phyloP scores from a whole-genome alignment of 2,888 invertebrate genomes.

The Trachelus tabidus region DNA sequence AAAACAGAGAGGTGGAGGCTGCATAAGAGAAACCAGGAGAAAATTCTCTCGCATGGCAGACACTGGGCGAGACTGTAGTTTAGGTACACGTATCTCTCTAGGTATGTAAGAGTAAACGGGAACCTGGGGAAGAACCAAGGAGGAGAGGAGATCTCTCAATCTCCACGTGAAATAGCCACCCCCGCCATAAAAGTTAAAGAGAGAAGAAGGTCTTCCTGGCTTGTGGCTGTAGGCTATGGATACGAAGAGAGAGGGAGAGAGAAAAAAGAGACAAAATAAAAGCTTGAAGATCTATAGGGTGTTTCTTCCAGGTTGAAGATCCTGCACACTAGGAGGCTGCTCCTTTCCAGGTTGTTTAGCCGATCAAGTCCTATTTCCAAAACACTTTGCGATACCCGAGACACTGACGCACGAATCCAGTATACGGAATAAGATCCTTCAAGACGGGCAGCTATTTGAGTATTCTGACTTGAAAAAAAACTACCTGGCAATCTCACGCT shows the following conservation, averaged over 20 bases:
- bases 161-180: constrained; percentile 20
- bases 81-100: too few relatives aligned
- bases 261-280: not conserved
- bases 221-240: constrained; percentile 9
- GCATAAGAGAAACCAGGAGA: too few relatives aligned
- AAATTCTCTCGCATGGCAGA: too few relatives aligned
- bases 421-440: not conserved
- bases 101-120: too few relatives aligned
- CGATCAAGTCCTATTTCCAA: constrained; percentile 27
- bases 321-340: not conserved
- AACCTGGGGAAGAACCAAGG: not conserved
- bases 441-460: not conserved
- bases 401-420: constrained; percentile 21
- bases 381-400: constrained; percentile 20
- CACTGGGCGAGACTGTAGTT: too few relatives aligned
- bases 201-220: constrained; percentile 18
- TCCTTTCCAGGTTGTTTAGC: constrained; percentile 16
- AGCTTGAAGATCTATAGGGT: too few relatives aligned
- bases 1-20: too few relatives aligned
- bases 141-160: constrained; percentile 25
- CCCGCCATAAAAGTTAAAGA: constrained; percentile 45
- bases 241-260: not conserved
- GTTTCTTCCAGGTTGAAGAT: too few relatives aligned
- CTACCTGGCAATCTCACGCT: too few relatives aligned
- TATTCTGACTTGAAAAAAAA: too few relatives aligned